Conservation (phyloP, 23 tunicate genomes). For the Ascidia mentula region DNA sequence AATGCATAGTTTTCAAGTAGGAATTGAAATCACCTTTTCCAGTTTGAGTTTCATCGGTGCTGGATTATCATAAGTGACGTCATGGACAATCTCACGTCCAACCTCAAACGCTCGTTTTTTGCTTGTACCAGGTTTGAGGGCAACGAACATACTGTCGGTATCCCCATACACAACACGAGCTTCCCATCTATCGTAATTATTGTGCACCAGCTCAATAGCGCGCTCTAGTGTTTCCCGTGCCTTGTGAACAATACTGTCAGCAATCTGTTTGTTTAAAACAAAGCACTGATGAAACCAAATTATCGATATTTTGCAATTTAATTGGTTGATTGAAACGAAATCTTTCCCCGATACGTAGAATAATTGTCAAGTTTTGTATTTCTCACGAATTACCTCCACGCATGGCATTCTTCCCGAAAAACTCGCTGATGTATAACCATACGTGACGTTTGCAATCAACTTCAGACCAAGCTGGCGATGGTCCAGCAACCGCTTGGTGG, state of each 20-base stretch:
- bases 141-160: conserved; percentile 91
- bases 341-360: neutral
- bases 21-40: conserved; percentile 64
- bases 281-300: no score
- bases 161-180: conserved; percentile 91
- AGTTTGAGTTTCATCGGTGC: conserved; percentile 83
- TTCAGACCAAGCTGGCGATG: conserved; percentile 88
- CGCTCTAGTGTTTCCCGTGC: conserved; percentile 91
- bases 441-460: conserved; percentile 82
- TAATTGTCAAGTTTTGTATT: no score
- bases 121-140: conserved; percentile 60
- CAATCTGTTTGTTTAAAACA: conserved; percentile 49
- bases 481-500: conserved; percentile 62
- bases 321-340: neutral
- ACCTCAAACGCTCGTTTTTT: conserved; percentile 73
- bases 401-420: conserved; percentile 99
- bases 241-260: conserved; percentile 88
- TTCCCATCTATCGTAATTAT: conserved; percentile 53
- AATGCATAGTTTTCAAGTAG: neutral
- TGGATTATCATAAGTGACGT: conserved; percentile 68
- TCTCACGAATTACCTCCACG: conserved; percentile 83
- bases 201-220: conserved; percentile 66
- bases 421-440: conserved; percentile 90
- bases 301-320: neutral
- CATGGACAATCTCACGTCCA: conserved; percentile 65